These are phyloP conservation scores for Heliopora coerulea DNA, from an alignment of 92 coral and sea anemone genomes.

Conservation along the genomic window DNA sequence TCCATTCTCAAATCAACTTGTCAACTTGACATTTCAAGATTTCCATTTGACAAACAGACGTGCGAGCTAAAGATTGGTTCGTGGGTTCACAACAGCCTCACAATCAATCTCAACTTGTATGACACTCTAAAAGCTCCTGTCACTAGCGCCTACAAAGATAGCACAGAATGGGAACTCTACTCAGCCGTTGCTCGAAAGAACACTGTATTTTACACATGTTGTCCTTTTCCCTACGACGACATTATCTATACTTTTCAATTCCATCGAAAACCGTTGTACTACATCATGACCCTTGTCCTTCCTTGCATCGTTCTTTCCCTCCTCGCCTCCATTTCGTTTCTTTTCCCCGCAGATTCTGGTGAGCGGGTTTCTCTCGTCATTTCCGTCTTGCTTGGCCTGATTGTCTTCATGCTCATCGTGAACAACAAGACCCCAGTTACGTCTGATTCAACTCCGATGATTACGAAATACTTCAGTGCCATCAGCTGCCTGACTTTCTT, in stretches of 20 bases:
- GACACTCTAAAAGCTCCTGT: conserved; percentile 45
- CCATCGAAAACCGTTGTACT: conserved; percentile 85
- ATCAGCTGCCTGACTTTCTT: neutral
- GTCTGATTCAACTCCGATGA: conserved; percentile 28
- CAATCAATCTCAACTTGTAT: conserved; percentile 61
- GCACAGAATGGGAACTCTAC: conserved; percentile 76
- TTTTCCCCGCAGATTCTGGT: conserved; percentile 90
- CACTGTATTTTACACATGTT: conserved; percentile 61
- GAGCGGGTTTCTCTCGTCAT: conserved; percentile 89
- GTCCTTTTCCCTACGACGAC: conserved; percentile 70
- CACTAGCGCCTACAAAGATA: conserved; percentile 46
- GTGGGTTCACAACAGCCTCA: conserved; percentile 64
- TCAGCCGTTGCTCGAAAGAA: conserved; percentile 61
- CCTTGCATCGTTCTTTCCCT: conserved; percentile 79
- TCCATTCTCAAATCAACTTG: conserved; percentile 70
- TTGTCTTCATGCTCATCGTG: conserved; percentile 79
- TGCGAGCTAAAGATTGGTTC: conserved; percentile 75
- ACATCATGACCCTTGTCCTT: conserved; percentile 80
- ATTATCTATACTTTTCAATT: conserved; percentile 80
- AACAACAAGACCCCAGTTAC: conserved; percentile 52
- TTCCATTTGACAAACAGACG: conserved; percentile 85
- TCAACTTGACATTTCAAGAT: conserved; percentile 66
- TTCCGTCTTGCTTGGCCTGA: conserved; percentile 87
- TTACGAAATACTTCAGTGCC: conserved; percentile 24
- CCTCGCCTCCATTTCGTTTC: conserved; percentile 74